Evolutionary conservation across 2,113 vertebrate species (phyloP).

Genomic region (Anolis sagrei): DNA sequence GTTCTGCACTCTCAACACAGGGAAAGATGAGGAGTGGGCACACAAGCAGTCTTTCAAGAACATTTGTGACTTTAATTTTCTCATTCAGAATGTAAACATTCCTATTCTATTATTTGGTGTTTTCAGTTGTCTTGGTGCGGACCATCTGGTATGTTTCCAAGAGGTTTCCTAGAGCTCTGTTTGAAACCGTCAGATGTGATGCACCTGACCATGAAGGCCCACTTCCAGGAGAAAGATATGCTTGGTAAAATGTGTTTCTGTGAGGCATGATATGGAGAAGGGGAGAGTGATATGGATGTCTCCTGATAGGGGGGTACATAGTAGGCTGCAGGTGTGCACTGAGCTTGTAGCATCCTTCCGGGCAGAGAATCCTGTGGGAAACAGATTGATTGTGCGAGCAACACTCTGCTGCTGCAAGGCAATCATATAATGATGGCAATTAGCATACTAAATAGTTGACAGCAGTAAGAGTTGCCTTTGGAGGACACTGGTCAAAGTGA

Average conservation of each 20-base stretch:
- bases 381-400: neutral
- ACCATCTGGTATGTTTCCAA: neutral
- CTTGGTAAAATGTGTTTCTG: neutral
- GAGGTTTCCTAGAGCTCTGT: neutral
- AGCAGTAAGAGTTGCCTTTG: neutral
- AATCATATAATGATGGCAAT: constrained; percentile 19
- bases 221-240: neutral
- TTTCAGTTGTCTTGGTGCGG: neutral
- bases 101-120: no score
- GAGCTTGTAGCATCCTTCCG: neutral
- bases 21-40: no score
- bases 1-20: neutral
- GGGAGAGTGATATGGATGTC: neutral
- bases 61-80: neutral
- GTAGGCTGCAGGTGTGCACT: neutral
- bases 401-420: neutral
- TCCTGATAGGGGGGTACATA: no score
- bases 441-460: constrained; percentile 41
- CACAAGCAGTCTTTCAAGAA: neutral
- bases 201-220: neutral
- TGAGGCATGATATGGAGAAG: neutral
- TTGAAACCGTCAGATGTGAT: neutral
- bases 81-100: neutral
- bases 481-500: constrained; percentile 10
- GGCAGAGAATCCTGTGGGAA: neutral